Evolutionary conservation across 1,140 invertebrate species (phyloP), one percentile per base, ranked within the genome.

Genomic region (Wasmannia auropunctata): DNA sequence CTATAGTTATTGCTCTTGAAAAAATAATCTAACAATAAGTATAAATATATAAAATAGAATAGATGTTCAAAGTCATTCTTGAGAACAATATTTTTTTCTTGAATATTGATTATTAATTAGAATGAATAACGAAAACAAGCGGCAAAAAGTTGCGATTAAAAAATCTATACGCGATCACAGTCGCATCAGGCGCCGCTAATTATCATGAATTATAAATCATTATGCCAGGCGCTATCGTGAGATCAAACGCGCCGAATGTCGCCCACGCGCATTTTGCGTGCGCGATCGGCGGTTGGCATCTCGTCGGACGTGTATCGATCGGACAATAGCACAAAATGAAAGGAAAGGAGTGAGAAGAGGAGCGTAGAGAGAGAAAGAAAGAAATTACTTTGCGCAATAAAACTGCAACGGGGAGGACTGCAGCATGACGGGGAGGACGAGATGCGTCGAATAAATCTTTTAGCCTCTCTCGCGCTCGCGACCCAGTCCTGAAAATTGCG

Each of bases 141-240:
- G 22, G 28, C 8, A n/a, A n/a, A n/a, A n/a, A n/a, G 28, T 34
- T n/a, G 37, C 22, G 37, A 54, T 58, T 49, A 28, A 80, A 51
- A 6, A 31, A 43, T 60, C 19, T 5, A 37, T 43, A 60, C 16
- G 10, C 37, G 58, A 40, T 49, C 14, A 31, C 11, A 16, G 10
- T 40, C 11, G 37, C 74, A 49, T 40, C 54, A 2, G 34, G 43
- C 70, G 76, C 31, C 40, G 34, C 11, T 74, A 34, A 89, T 88
- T 90, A 89, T 58, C 89, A 85, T 91, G 89, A 87, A 89, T 91
- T 85, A 67, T 58, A 83, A 63, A 63, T 60, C 37, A 84, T 85
- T 76, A 49, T 34, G 58, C 63, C 46, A 75, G 22, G 67, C 46
- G 62, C n/a, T 37, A 49, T 81, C 87, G 49, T 28, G 43, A 70